Conservation (phyloP, 2,113 vertebrate genomes). For the Tamias sibiricus region DNA sequence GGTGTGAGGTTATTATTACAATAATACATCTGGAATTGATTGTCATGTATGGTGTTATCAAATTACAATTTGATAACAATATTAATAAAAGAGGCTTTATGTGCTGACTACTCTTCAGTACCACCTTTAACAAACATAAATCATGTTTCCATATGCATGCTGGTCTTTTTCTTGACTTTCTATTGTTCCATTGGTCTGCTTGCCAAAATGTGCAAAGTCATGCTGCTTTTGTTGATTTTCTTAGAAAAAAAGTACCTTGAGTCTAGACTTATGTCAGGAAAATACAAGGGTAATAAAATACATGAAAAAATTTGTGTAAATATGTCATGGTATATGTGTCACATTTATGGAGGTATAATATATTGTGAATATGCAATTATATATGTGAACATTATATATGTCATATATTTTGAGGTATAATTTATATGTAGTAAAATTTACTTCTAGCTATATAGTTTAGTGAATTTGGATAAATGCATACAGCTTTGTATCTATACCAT, state of each 20-base stretch:
- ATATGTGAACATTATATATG: neutral
- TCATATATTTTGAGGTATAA: neutral
- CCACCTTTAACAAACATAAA: neutral
- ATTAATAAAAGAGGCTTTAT: neutral
- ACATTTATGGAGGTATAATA: neutral
- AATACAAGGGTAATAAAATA: neutral
- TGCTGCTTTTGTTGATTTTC: conserved; percentile 2
- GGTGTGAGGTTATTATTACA: neutral
- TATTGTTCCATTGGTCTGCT: neutral
- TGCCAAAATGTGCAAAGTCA: neutral
- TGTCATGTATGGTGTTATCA: neutral
- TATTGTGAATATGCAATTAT: neutral
- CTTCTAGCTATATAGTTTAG: neutral
- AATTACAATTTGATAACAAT: neutral
- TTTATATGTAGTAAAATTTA: conserved; percentile 1
- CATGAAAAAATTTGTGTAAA: neutral
- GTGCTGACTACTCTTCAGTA: neutral
- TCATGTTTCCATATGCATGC: neutral
- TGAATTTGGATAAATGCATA: neutral
- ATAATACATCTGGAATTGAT: neutral
- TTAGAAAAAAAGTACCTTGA: neutral
- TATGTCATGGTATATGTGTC: neutral
- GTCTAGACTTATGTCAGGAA: neutral
- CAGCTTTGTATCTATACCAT: neutral
- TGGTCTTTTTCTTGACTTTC: neutral